Base-by-base conservation (phyloP, 1,140 invertebrate genomes). In the Drosophila kepulauana region DNA sequence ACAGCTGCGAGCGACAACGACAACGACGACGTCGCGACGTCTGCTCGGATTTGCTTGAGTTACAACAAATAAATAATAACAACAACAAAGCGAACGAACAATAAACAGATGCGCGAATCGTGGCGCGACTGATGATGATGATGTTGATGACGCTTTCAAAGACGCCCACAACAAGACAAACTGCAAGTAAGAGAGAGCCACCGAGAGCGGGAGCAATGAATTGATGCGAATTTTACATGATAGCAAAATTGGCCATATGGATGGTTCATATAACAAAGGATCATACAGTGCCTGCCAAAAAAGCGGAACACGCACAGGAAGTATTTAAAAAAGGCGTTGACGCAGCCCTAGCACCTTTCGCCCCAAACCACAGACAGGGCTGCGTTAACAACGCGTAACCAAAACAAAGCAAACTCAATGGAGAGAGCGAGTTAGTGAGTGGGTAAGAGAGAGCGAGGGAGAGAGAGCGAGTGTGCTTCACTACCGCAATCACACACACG, bases 1-100 rank as follows among this genome's bases (percentile, higher is more conserved):
- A 56, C 76, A 72, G 69, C 75, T 80, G 72, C 49, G 75, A 87
- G 64, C 75, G 79, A 54, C 76, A 71, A 59, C 75, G 79, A 54
- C 76, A 71, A 59, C 71, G 78, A 66, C 49, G 75, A 87, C 82
- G 84, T 88, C 82, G 79, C 33, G 81, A 81, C 81, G 85, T 89
- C 85, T 89, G 81, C 68, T 78, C 71, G 75, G 85, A 89, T 87
- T 87, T 87, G 84, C 73, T 88, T 87, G 69, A 87, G 77, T 87
- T 87, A 87, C 84, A 87, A 69, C 73, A 80, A 80, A 87, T 69
- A 69, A 69, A 73, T 73, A 68, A 73, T 16, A 69, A 76, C 49
- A 73, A 70, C 25, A 63, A 77, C 63, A 54, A 48, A 13, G 20
- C 73, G 33, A 65, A 5, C 59, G 20, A 78, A 65, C 65, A 68